These are phyloP conservation scores for Aptenodytes patagonicus DNA, from an alignment of 2,113 vertebrate species.

Conservation along the genomic window DNA sequence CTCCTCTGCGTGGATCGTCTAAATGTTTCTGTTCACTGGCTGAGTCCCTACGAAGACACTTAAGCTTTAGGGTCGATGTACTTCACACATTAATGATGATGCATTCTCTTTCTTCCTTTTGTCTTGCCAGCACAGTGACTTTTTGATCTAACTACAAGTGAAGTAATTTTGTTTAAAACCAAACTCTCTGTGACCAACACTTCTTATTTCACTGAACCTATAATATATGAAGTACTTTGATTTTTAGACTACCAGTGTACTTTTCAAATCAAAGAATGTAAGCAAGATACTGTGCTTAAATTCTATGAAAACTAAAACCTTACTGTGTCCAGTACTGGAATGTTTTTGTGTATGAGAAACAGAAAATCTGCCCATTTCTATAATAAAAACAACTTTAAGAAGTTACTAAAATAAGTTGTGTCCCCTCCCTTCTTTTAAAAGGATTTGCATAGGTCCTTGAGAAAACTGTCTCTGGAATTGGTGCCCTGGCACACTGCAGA, in stretches of 20 bases:
- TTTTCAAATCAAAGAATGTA: background rate
- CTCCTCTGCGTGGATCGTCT: background rate
- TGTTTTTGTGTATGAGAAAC: background rate
- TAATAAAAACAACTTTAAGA: background rate
- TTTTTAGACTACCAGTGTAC: background rate
- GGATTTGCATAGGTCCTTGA: constrained; percentile 78
- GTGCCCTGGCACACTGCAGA: constrained; percentile 73
- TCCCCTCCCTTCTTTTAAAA: constrained; percentile 32
- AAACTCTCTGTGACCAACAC: background rate
- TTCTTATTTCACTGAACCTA: background rate
- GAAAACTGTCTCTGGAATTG: constrained; percentile 71
- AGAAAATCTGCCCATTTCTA: background rate
- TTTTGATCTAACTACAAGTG: background rate
- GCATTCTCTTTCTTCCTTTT: background rate
- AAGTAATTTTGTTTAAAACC: background rate
- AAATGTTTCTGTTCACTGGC: background rate
- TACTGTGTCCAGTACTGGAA: background rate
- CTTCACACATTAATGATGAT: background rate
- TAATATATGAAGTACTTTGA: background rate
- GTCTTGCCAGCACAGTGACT: background rate
- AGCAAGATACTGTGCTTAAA: background rate
- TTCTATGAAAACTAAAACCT: background rate
- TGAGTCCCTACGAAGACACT: background rate
- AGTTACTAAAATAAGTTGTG: background rate
- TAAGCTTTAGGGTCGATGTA: background rate